These are phyloP conservation scores for Agrilus mali DNA, from an alignment of 2,888 invertebrate genomes.

Conservation along the genomic window DNA sequence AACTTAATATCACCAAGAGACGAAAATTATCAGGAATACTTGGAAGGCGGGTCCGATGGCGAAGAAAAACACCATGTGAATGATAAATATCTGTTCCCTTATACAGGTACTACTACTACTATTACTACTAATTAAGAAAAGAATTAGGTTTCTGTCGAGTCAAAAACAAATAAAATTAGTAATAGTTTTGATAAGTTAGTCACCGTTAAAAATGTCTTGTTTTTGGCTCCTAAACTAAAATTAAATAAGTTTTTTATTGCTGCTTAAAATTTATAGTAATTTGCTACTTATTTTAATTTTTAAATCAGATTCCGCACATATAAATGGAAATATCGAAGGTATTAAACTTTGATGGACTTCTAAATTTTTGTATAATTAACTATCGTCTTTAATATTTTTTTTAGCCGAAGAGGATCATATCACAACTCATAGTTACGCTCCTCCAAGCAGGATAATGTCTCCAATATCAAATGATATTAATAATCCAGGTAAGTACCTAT, in stretches of 20 bases:
- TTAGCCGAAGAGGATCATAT: constrained; percentile 66
- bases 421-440: constrained; percentile 20
- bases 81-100: constrained; percentile 75
- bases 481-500: constrained; percentile 39
- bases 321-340: neutral
- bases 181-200: neutral
- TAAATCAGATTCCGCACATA: neutral
- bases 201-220: neutral
- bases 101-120: constrained; percentile 46
- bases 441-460: constrained; percentile 28
- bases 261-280: no score
- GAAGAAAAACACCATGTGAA: constrained; percentile 59
- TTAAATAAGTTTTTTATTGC: no score
- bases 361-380: no score
- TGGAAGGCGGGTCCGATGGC: constrained; percentile 54
- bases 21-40: constrained; percentile 40
- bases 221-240: neutral
- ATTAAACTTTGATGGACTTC: neutral
- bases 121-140: neutral
- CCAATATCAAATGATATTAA: constrained; percentile 39
- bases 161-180: no score
- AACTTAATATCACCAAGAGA: constrained; percentile 29
- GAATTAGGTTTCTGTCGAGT: no score
- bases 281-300: neutral
- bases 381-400: constrained; percentile 17